phyloP scores from a whole-genome alignment of 2,113 vertebrate species.

The Antechinus flavipes region DNA sequence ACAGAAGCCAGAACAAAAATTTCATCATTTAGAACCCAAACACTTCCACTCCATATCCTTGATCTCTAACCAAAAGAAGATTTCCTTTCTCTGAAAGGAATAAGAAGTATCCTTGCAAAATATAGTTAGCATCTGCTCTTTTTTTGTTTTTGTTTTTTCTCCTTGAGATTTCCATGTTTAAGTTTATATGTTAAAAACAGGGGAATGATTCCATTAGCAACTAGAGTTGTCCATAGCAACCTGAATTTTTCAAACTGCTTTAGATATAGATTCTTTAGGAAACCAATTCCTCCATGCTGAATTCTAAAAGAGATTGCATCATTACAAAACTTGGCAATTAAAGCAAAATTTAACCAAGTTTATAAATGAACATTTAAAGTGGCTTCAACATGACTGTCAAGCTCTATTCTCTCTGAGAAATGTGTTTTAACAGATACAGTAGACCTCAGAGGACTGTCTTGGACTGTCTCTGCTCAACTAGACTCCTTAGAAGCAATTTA shows the following conservation, averaged over 20 bases:
- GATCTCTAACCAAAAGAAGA: background rate
- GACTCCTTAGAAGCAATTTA: conserved; percentile 27
- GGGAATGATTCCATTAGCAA: background rate
- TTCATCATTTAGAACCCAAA: background rate
- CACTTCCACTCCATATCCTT: background rate
- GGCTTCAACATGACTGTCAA: background rate
- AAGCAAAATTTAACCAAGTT: background rate
- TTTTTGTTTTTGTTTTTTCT: background rate
- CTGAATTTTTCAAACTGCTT: background rate
- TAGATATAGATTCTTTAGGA: conserved; percentile 42
- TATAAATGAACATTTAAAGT: background rate
- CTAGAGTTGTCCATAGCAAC: background rate
- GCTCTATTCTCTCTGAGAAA: background rate
- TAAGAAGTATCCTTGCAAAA: background rate
- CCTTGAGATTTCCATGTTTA: background rate
- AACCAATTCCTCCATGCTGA: conserved; percentile 24
- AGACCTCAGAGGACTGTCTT: background rate
- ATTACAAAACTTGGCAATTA: background rate
- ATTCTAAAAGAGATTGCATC: background rate
- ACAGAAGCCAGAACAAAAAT: background rate
- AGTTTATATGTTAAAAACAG: background rate
- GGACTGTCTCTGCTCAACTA: conserved; percentile 44
- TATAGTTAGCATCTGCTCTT: background rate
- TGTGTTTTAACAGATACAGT: conserved; percentile 21
- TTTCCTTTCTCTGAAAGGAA: background rate